phyloP scores from a whole-genome alignment of 2,113 vertebrate genomes.

The Oenanthe melanoleuca region DNA sequence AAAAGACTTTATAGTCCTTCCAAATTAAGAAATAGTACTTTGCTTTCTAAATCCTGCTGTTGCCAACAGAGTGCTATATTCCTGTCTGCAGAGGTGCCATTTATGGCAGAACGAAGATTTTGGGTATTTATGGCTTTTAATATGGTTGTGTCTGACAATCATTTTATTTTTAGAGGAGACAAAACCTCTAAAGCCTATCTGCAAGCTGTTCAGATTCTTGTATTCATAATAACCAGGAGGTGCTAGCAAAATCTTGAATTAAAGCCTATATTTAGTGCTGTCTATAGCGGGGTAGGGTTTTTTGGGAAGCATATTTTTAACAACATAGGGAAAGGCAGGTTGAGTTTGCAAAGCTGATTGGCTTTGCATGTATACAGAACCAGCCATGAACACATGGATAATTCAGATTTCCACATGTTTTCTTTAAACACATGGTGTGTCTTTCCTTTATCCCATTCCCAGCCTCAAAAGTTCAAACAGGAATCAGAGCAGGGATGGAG shows the following conservation, averaged over 20 bases:
- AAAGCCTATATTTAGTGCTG: slow-evolving; percentile 1
- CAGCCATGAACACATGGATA: background rate
- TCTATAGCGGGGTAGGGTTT: background rate
- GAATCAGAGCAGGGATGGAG: background rate
- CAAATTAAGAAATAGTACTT: background rate
- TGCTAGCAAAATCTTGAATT: slow-evolving; percentile 37
- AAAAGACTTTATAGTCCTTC: background rate
- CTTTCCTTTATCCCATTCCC: background rate
- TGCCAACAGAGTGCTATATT: background rate
- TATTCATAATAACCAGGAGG: slow-evolving; percentile 19
- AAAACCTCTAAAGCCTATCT: slow-evolving; percentile 9
- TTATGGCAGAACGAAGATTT: background rate
- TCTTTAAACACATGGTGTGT: background rate
- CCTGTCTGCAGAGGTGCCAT: background rate
- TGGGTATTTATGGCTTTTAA: slow-evolving; percentile 23
- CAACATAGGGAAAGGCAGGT: background rate
- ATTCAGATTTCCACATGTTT: background rate
- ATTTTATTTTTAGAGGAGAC: slow-evolving; percentile 40
- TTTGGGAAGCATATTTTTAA: background rate
- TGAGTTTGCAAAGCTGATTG: background rate
- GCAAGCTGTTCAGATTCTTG: slow-evolving; percentile 15
- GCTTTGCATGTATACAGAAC: background rate
- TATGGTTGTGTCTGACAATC: slow-evolving; percentile 29
- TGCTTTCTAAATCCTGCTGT: background rate
- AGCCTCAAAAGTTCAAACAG: background rate